These are phyloP conservation scores for Dryoscopus gambensis DNA, from an alignment of 2,113 vertebrate genomes.

Conservation along the genomic window DNA sequence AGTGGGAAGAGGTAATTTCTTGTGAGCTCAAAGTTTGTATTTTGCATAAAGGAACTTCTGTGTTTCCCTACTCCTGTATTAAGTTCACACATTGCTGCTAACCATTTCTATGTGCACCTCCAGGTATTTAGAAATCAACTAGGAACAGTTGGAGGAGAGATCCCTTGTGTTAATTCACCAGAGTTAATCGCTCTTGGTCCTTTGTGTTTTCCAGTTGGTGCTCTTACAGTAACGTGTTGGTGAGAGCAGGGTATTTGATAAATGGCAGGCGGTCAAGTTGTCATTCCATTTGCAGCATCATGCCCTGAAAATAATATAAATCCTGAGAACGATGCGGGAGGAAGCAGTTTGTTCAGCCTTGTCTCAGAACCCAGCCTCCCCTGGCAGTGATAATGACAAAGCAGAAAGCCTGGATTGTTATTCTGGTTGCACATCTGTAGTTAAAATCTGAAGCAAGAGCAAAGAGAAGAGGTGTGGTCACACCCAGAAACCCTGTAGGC, in stretches of 20 bases:
- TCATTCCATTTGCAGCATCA: not conserved
- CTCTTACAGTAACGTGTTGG: not conserved
- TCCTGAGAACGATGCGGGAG: not conserved
- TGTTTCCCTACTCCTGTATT: not conserved
- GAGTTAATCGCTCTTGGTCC: not conserved
- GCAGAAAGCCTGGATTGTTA: constrained; percentile 29
- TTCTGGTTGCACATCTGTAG: not conserved
- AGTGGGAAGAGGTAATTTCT: not conserved
- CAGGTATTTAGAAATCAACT: not conserved
- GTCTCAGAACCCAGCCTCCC: not conserved
- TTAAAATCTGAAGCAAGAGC: not conserved
- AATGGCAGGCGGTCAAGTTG: not conserved
- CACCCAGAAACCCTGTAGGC: not conserved
- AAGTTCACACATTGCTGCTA: not conserved
- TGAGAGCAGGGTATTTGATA: not conserved
- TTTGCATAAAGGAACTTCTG: not conserved
- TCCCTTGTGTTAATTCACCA: not conserved
- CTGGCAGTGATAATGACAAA: constrained; percentile 2
- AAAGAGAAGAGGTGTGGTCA: not conserved
- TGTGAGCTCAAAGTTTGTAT: rapidly evolving
- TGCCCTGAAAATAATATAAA: not conserved
- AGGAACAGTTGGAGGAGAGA: not conserved
- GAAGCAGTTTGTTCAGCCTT: not conserved
- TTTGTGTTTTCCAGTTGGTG: not conserved
- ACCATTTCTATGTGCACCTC: not conserved